Conservation (phyloP, 2,888 invertebrate genomes). For the Actias luna region DNA sequence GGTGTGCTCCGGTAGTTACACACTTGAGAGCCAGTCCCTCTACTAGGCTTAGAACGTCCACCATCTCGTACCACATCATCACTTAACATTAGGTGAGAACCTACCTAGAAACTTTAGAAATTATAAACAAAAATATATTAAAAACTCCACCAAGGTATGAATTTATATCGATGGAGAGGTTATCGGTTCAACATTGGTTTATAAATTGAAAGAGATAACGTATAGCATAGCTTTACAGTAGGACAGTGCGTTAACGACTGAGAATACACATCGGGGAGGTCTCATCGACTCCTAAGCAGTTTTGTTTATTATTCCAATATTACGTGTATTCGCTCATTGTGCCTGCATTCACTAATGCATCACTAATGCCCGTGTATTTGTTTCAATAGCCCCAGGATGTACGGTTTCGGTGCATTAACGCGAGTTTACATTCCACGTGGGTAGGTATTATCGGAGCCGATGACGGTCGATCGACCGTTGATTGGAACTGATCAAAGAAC, state of each 20-base stretch:
- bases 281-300: conserved; percentile 28
- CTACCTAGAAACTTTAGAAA: no score
- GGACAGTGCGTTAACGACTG: conserved; percentile 13
- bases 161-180: no score
- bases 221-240: conserved; percentile 1
- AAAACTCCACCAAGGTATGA: no score
- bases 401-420: conserved; percentile 26
- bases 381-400: conserved; percentile 35
- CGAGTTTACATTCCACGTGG: neutral
- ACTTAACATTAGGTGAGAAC: no score
- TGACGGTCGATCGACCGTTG: conserved; percentile 1
- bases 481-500: conserved; percentile 16
- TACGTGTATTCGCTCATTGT: conserved; percentile 23
- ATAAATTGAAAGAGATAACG: no score
- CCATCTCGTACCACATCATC: no score
- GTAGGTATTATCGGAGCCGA: conserved; percentile 2
- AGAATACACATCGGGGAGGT: conserved; percentile 29
- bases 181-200: neutral
- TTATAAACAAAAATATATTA: no score
- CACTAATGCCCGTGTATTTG: conserved; percentile 43
- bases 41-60: no score
- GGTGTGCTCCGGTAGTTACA: no score
- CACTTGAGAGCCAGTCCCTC: no score
- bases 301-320: conserved; percentile 39
- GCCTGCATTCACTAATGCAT: conserved; percentile 46